Evolutionary conservation across 2,888 invertebrate genomes (phyloP).

Genomic region (Amiota mariae): DNA sequence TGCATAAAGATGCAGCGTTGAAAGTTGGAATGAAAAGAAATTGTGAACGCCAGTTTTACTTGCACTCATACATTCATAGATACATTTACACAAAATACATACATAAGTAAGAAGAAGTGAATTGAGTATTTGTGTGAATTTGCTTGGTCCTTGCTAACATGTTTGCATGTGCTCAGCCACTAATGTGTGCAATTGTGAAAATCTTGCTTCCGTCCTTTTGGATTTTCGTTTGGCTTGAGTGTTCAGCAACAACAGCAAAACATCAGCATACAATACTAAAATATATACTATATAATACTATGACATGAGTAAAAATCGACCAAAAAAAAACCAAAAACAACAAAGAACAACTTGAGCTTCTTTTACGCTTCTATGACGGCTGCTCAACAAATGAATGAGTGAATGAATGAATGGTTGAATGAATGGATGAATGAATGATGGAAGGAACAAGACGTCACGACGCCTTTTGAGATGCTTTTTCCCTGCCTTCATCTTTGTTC

Average conservation of each 20-base stretch:
- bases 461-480: constrained; percentile 9
- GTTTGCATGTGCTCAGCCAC: constrained; percentile 46
- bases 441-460: not conserved
- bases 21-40: constrained; percentile 41
- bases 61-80: constrained; percentile 36
- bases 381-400: not conserved
- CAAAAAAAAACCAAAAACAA: too few relatives aligned
- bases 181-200: constrained; percentile 61
- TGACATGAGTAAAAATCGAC: too few relatives aligned
- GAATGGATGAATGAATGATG: not conserved
- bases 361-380: constrained; percentile 14
- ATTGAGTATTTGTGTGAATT: constrained; percentile 9
- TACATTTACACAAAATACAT: not conserved
- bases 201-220: constrained; percentile 41
- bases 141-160: constrained; percentile 3
- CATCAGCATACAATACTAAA: not conserved
- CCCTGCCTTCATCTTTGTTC: constrained; percentile 4
- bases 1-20: constrained; percentile 34
- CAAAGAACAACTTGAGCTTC: not conserved
- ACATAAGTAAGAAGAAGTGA: too few relatives aligned
- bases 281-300: not conserved
- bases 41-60: not conserved
- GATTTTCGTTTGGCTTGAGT: constrained; percentile 48
- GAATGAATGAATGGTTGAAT: not conserved
- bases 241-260: constrained; percentile 5